Conservation (phyloP, 2,113 vertebrate genomes). For the Pseudolaguvia tuberculata region DNA sequence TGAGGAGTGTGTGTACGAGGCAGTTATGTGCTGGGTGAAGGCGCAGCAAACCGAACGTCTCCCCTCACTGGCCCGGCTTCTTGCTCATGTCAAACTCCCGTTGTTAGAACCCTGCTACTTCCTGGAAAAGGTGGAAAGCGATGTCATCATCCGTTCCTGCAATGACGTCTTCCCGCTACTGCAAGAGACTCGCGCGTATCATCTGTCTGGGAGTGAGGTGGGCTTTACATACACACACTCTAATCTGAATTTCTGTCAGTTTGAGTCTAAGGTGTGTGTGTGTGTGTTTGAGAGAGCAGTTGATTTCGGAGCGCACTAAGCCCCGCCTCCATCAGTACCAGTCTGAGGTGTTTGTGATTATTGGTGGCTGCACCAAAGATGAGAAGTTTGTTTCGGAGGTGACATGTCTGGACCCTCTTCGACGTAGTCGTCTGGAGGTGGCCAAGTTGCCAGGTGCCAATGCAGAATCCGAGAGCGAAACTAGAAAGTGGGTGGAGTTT, state of each 20-base stretch:
- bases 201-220: slow-evolving; percentile 90
- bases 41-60: slow-evolving; percentile 69
- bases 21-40: slow-evolving; percentile 82
- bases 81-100: slow-evolving; percentile 80
- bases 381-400: slow-evolving; percentile 93
- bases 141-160: slow-evolving; percentile 81
- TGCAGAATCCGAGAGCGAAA: slow-evolving; percentile 80
- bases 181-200: slow-evolving; percentile 88
- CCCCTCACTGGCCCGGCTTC: slow-evolving; percentile 68
- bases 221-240: slow-evolving; percentile 22
- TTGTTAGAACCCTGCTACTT: slow-evolving; percentile 91
- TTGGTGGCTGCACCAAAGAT: slow-evolving; percentile 93
- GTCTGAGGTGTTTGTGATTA: slow-evolving; percentile 96
- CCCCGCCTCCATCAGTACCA: slow-evolving; percentile 87
- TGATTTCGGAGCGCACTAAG: slow-evolving; percentile 92
- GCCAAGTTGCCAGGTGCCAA: slow-evolving; percentile 86
- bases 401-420: slow-evolving; percentile 91
- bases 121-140: slow-evolving; percentile 85
- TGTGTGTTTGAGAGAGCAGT: slow-evolving; percentile 63
- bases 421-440: slow-evolving; percentile 93
- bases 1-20: slow-evolving; percentile 88
- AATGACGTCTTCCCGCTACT: slow-evolving; percentile 82
- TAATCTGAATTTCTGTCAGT: too few relatives aligned
- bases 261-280: slow-evolving; percentile 31
- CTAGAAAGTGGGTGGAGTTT: slow-evolving; percentile 96